A percentile compares a stretch with the other conserved stretches of the same genome.
phyloP scores from a whole-genome alignment of 1,140 invertebrate genomes.

The Ceratina australensis region DNA sequence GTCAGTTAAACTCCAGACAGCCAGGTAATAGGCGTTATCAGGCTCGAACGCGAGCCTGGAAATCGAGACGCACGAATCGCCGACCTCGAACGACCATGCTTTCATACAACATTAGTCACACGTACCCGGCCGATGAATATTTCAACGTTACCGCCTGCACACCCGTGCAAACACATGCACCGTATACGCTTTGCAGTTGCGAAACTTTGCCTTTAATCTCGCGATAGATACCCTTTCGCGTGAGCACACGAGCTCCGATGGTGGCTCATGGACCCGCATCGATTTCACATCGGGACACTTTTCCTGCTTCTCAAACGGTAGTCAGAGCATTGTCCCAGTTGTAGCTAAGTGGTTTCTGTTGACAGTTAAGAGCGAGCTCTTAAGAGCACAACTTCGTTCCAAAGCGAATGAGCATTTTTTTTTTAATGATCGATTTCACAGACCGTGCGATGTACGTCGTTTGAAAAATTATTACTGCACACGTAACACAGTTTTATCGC shows the following conservation, averaged over 20 bases:
- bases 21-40: not conserved
- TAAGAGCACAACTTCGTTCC: not conserved
- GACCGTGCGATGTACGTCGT: too few species aligned
- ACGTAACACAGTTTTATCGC: not conserved
- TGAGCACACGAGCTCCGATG: not conserved
- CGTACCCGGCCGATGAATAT: slow-evolving; percentile 43
- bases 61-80: slow-evolving; percentile 34
- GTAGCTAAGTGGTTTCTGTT: slow-evolving; percentile 51
- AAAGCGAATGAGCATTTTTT: too few species aligned
- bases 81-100: slow-evolving; percentile 40
- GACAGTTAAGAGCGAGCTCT: not conserved
- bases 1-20: too few species aligned
- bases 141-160: slow-evolving; percentile 36
- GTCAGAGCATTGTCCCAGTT: slow-evolving; percentile 51
- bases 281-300: slow-evolving; percentile 24
- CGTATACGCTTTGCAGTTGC: slow-evolving; percentile 6
- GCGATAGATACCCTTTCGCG: not conserved
- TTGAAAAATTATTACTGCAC: not conserved
- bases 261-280: slow-evolving; percentile 26
- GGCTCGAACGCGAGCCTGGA: slow-evolving; percentile 12
- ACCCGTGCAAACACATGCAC: slow-evolving; percentile 27
- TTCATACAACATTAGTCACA: slow-evolving; percentile 39
- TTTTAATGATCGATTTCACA: too few species aligned
- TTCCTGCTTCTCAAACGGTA: slow-evolving; percentile 29
- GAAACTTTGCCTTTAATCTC: slow-evolving; percentile 17